Base-by-base conservation (phyloP, 2,888 invertebrate genomes). In the Chloroclysta siterata region DNA sequence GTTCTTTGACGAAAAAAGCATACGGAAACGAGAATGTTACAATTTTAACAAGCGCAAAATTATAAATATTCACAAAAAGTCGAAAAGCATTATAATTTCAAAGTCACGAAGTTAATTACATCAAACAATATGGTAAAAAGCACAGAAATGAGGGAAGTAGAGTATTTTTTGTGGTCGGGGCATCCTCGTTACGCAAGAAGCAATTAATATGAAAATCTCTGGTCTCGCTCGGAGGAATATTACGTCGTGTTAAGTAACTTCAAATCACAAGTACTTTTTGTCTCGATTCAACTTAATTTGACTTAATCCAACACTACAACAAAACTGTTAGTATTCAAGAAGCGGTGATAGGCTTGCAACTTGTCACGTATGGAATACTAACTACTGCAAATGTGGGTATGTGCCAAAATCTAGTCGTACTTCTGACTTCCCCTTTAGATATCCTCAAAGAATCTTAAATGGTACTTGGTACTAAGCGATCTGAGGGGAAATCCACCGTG, bases 121-220 rank as follows among this genome's bases (percentile, higher is more conserved):
- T 59, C 66, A 69, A 74, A 69, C 66, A 71, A 69, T 70, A 66
- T 33, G 63, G 68, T 68, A 75, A 68, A 72, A 66, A 65, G 53
- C 60, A 60, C 66, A 67, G 53, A 68, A 71, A 71, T 53, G 66
- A 64, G 73, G 76, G 76, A 79, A 80, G 74, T 75, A 59, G 72
- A 76, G 68, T 75, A 71, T 68, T 63, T 72, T 72, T 72, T 70
- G 73, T 71, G 62, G 66, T 73, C 57, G 67, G 66, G 65, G 73
- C 78, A 82, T 83, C 79, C 80, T 79, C 77, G 73, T 87, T 85
- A 77, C 78, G 74, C 73, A 79, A 87, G 77, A 77, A 82, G 83
- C 73, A 82, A 87, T 88, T 88, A 83, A 80, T 81, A 85, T 84
- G 81, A 81, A 84, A 77, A 85, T 82, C 71, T 79, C 77, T 70